Evolutionary conservation across 2,888 invertebrate genomes (phyloP), one percentile per base, ranked within the genome.

Genomic region (Dicyrtomina minuta): DNA sequence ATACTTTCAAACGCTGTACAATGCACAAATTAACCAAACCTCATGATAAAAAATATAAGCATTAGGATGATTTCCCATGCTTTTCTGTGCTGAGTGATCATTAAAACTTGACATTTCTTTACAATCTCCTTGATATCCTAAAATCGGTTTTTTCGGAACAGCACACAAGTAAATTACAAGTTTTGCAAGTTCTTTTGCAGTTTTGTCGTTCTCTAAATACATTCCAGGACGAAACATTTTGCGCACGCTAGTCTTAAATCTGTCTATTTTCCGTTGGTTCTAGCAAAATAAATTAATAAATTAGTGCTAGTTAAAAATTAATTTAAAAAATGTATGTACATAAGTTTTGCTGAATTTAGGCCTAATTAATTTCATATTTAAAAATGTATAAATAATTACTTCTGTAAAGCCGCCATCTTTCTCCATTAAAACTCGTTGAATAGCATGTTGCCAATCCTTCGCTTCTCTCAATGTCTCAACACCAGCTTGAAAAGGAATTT

Each of bases 151-250:
- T 55, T 68, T 72, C 0, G 72, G 53, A 0, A 77, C 66, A 41
- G 92, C 89, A 66, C 93, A 89, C 82, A 96, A 98, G 82, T 98
- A 99, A 24, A 98, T 90, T 64, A 97, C 96, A 41, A 99, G 85
- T 83, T 96, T 93, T 0, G 97, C 98, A 86, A 99, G 90, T 84
- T 99, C 97, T 80, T 93, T 92, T 55, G 98, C 97, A 76, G 98
- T 92, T 69, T 93, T 87, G 3, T 33, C 33, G 33, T 33, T 8
- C 33, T 33, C 33, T 8, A 8, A 33, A 33, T 33, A 8, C 8
- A n/a, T n/a, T n/a, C n/a, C n/a, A n/a, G n/a, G n/a, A n/a, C n/a
- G n/a, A n/a, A n/a, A n/a, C n/a, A n/a, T n/a, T n/a, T n/a, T n/a
- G n/a, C n/a, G n/a, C n/a, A n/a, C n/a, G n/a, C n/a, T n/a, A n/a